These are phyloP conservation scores for Phenacoccus solenopsis DNA, from an alignment of 1,140 invertebrate genomes.

Conservation along the genomic window DNA sequence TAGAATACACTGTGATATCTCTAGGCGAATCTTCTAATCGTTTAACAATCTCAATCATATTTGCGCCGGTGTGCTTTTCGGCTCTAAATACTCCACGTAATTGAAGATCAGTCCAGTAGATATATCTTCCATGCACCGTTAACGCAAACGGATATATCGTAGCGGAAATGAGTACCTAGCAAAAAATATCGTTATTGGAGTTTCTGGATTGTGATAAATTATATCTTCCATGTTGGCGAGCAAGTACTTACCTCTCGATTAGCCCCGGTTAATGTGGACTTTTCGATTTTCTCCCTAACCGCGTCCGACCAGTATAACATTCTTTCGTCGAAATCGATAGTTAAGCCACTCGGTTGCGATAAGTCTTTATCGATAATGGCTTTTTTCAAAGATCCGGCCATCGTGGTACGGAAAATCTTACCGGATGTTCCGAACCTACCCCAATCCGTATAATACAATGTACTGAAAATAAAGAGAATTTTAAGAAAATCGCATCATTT, in stretches of 20 bases:
- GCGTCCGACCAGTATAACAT: slow-evolving; percentile 98
- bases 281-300: slow-evolving; percentile 91
- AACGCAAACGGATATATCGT: slow-evolving; percentile 95
- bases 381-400: slow-evolving; percentile 87
- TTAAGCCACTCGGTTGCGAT: slow-evolving; percentile 88
- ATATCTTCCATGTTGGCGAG: background rate
- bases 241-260: slow-evolving; percentile 38
- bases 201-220: too few species aligned
- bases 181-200: slow-evolving; percentile 7
- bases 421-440: slow-evolving; percentile 82
- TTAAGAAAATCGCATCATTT: background rate
- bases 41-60: slow-evolving; percentile 88
- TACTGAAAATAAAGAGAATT: slow-evolving; percentile 34
- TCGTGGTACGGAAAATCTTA: slow-evolving; percentile 88
- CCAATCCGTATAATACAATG: slow-evolving; percentile 87
- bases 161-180: slow-evolving; percentile 63
- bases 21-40: slow-evolving; percentile 77
- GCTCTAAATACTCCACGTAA: slow-evolving; percentile 86
- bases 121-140: slow-evolving; percentile 78
- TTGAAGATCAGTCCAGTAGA: slow-evolving; percentile 97
- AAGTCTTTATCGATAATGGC: slow-evolving; percentile 82
- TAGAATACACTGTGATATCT: slow-evolving; percentile 81
- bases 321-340: slow-evolving; percentile 89
- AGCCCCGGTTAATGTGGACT: slow-evolving; percentile 75
- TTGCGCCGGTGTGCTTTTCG: slow-evolving; percentile 91